A percentile compares a stretch with the other conserved stretches of the same genome.
These are phyloP conservation scores for Ladona fulva DNA, from an alignment of 1,140 invertebrate species.

Conservation along the genomic window DNA sequence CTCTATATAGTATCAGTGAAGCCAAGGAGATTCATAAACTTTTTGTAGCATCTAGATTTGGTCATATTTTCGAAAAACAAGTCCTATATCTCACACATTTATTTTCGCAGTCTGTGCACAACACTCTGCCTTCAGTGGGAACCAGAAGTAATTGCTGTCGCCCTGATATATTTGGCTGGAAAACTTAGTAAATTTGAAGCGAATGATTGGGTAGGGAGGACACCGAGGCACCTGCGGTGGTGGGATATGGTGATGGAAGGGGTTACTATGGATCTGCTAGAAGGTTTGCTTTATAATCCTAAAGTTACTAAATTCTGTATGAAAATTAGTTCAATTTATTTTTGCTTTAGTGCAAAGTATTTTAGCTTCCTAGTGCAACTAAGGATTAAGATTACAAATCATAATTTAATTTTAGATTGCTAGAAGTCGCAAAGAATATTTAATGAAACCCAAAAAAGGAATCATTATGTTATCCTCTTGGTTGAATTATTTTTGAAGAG, in stretches of 20 bases:
- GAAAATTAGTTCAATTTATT: constrained; percentile 16
- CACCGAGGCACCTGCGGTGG: constrained; percentile 78
- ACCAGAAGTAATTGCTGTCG: constrained; percentile 97
- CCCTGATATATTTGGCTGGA: constrained; percentile 92
- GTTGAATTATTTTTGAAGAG: too few species aligned
- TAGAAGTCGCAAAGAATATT: too few species aligned
- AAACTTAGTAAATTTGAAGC: constrained; percentile 94
- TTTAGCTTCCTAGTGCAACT: neutral
- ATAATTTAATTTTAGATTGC: too few species aligned
- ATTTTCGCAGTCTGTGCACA: constrained; percentile 71
- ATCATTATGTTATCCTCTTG: too few species aligned
- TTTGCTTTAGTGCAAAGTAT: neutral
- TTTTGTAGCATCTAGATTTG: neutral
- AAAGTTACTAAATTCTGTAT: constrained; percentile 11
- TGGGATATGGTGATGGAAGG: constrained; percentile 98
- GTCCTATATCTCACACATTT: neutral
- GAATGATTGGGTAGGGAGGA: constrained; percentile 80
- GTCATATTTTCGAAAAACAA: neutral
- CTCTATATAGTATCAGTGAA: neutral
- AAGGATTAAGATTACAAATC: neutral
- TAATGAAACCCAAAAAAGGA: too few species aligned
- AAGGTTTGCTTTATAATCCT: constrained; percentile 45
- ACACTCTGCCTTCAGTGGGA: constrained; percentile 97
- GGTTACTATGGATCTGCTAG: constrained; percentile 88
- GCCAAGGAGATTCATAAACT: neutral